Evolutionary conservation across 1,140 invertebrate species (phyloP), one percentile per base, ranked within the genome.

Genomic region (Pissodes strobi): DNA sequence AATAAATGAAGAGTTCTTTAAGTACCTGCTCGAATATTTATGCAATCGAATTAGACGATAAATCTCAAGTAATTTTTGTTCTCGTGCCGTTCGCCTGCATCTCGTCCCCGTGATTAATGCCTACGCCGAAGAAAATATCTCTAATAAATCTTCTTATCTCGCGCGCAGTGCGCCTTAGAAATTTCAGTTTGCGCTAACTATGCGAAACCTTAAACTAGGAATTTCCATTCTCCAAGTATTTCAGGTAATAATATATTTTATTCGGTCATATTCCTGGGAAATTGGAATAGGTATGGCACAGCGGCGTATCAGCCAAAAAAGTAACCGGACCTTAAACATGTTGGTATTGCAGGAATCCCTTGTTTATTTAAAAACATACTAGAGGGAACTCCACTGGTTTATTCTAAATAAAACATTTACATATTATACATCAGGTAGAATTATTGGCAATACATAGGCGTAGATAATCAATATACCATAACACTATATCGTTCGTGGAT

Each of bases 201-300:
- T 69, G 67, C 64, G 59, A 64, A 62, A 69, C 64, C 67, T 69
- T 66, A 65, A 66, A 69, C 43, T 65, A 65, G 62, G 59, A 69
- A 69, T 69, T 69, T 56, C 67, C 63, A 69, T 71, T 69, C 64
- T 58, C 25, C 48, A 57, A 71, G 62, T 68, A 67, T 67, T 67
- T 69, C 69, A 71, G 70, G 67, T 70, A 68, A 68, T 70, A 68
- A 68, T 68, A 70, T 70, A 70, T 70, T 70, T 70, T 70, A 69
- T 69, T 69, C 60, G 68, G 55, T 65, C 65, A 69, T 69, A 69
- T 67, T 64, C 66, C 52, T 55, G 63, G 56, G 58, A 60, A 53
- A 64, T 61, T 53, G 15, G 37, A 10, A 39, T 15, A 25, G 39
- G 57, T 41, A 37, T 9, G 51, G 9, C n/a, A n/a, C n/a, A n/a